Evolutionary conservation across 2,113 vertebrate species (phyloP).

Genomic region (Sorex araneus): DNA sequence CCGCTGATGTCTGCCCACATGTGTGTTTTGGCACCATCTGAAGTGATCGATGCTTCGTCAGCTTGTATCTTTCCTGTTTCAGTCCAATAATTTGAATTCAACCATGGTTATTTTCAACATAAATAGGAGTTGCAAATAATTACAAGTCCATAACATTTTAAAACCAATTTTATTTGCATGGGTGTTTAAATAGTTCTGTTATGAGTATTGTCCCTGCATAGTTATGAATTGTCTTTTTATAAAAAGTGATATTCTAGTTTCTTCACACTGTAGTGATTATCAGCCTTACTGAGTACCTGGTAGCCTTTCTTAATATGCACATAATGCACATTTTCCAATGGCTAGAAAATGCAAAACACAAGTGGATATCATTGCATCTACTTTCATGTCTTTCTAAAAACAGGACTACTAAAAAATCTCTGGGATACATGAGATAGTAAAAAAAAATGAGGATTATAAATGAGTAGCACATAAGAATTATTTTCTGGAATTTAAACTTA

Average conservation of each 20-base stretch:
- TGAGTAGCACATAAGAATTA: constrained; percentile 93
- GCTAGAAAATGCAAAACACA: constrained; percentile 91
- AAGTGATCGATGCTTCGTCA: constrained; percentile 77
- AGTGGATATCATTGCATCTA: constrained; percentile 90
- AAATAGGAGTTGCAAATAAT: constrained; percentile 83
- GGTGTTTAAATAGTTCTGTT: constrained; percentile 92
- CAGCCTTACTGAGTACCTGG: constrained; percentile 92
- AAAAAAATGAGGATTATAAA: constrained; percentile 91
- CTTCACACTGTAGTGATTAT: constrained; percentile 92
- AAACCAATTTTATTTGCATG: constrained; percentile 87
- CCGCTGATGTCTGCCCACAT: constrained; percentile 76
- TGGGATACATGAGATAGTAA: constrained; percentile 90
- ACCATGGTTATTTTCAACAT: constrained; percentile 81
- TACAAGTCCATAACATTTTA: constrained; percentile 85
- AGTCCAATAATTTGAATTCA: constrained; percentile 83
- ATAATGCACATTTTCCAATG: constrained; percentile 92
- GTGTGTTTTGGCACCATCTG: constrained; percentile 81
- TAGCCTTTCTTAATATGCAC: constrained; percentile 93
- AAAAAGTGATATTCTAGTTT: constrained; percentile 89
- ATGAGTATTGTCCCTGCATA: constrained; percentile 87
- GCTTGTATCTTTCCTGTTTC: constrained; percentile 80
- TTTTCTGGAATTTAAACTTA: constrained; percentile 94
- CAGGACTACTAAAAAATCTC: constrained; percentile 90
- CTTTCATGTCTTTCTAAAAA: constrained; percentile 92
- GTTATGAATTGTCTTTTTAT: constrained; percentile 88